A percentile compares a stretch with the other conserved stretches of the same genome.
These are phyloP conservation scores for Drosophila conformis DNA, from an alignment of 2,888 invertebrate species.

Conservation along the genomic window DNA sequence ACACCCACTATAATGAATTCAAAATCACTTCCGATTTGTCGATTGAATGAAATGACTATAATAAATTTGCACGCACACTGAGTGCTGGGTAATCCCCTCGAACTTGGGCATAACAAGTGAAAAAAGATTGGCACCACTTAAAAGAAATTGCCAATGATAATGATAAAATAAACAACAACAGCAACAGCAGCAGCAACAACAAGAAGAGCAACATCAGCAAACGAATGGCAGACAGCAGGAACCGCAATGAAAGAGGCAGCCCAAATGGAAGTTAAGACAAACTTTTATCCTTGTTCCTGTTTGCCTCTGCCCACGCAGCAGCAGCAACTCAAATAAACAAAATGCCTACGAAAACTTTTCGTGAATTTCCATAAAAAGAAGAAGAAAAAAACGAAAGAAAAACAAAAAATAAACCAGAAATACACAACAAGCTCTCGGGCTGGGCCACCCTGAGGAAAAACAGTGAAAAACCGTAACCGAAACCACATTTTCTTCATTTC, in stretches of 20 bases:
- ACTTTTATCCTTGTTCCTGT: constrained; percentile 57
- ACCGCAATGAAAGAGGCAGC: constrained; percentile 49
- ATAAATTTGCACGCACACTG: constrained; percentile 71
- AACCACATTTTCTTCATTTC: constrained; percentile 82
- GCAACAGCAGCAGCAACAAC: constrained; percentile 32
- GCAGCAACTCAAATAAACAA: constrained; percentile 64
- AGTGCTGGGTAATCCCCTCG: constrained; percentile 64
- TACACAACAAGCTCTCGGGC: constrained; percentile 57
- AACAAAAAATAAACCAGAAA: constrained; percentile 20
- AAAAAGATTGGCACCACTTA: constrained; percentile 82
- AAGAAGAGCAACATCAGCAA: constrained; percentile 43
- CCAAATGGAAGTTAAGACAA: constrained; percentile 50
- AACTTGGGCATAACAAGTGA: constrained; percentile 73
- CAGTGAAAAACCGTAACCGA: constrained; percentile 82
- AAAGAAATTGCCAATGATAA: constrained; percentile 81
- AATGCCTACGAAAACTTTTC: constrained; percentile 78
- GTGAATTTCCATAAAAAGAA: constrained; percentile 69
- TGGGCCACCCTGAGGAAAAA: constrained; percentile 45
- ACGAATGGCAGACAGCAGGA: constrained; percentile 43
- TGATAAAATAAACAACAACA: constrained; percentile 80
- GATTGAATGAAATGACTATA: constrained; percentile 83
- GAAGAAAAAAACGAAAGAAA: constrained; percentile 19
- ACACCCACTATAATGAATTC: constrained; percentile 73
- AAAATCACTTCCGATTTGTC: constrained; percentile 83
- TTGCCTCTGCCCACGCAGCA: constrained; percentile 12